phyloP scores from a whole-genome alignment of 2,113 vertebrate genomes.

The Plectropomus leopardus region DNA sequence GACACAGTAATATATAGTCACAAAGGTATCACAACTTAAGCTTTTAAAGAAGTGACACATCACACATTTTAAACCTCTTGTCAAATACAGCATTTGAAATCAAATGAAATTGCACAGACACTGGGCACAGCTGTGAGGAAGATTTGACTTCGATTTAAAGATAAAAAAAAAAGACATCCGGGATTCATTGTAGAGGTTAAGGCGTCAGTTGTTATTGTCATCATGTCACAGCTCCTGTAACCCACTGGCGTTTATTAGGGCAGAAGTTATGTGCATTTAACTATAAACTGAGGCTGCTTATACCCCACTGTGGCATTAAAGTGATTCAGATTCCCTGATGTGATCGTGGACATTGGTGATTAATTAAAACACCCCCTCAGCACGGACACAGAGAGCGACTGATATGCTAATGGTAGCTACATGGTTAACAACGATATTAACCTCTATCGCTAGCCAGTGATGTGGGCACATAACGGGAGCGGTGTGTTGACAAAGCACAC shows the following conservation, averaged over 20 bases:
- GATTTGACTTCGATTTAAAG: background rate
- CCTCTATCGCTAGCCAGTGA: slow-evolving; percentile 41
- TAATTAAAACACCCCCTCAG: slow-evolving; percentile 57
- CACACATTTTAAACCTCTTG: background rate
- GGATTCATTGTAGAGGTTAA: background rate
- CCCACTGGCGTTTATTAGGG: background rate
- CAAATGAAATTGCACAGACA: background rate
- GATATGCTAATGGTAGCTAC: slow-evolving; percentile 70
- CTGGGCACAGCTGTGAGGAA: background rate
- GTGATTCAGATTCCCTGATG: slow-evolving; percentile 18
- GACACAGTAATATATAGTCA: background rate
- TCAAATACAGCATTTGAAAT: background rate
- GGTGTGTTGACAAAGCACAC: background rate
- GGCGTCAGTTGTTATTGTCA: slow-evolving; percentile 15
- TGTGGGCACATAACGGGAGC: background rate
- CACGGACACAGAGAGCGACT: slow-evolving; percentile 24
- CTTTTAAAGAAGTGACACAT: background rate
- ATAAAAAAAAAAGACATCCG: slow-evolving; percentile 1
- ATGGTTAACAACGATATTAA: slow-evolving; percentile 48
- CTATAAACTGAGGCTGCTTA: background rate
- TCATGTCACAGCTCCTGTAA: slow-evolving; percentile 2
- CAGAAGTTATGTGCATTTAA: background rate
- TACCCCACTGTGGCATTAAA: background rate
- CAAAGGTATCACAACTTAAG: no score
- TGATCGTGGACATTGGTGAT: slow-evolving; percentile 24